These are phyloP conservation scores for Cydia strobilella DNA, from an alignment of 1,140 invertebrate genomes.

Conservation along the genomic window DNA sequence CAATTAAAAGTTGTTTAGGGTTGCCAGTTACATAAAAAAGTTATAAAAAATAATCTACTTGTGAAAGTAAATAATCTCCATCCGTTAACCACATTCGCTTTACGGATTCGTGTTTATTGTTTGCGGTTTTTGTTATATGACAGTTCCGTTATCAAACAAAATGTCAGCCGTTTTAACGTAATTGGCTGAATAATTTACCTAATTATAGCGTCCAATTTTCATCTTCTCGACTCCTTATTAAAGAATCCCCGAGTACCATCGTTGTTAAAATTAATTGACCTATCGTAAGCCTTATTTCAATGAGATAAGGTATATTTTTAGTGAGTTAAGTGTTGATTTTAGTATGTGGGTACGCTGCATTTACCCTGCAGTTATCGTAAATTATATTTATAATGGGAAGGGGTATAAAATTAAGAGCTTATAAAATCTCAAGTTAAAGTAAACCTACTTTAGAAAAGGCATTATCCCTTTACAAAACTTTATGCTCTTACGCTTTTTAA, in stretches of 20 bases:
- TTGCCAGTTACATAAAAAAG: neutral
- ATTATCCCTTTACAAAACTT: neutral
- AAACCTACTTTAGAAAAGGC: neutral
- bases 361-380: conserved; percentile 11
- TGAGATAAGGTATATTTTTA: neutral
- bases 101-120: neutral
- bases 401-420: conserved; percentile 16
- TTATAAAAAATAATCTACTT: neutral
- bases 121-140: neutral
- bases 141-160: conserved; percentile 7
- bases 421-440: conserved; percentile 11
- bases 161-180: neutral
- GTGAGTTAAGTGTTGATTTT: neutral
- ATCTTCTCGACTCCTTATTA: conserved; percentile 5
- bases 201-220: conserved; percentile 11
- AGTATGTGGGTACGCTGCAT: neutral
- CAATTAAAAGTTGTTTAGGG: conserved; percentile 19
- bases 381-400: conserved; percentile 16
- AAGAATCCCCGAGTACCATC: neutral
- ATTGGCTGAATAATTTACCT: conserved; percentile 15
- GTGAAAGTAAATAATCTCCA: conserved; percentile 28
- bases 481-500: neutral
- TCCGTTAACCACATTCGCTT: conserved; percentile 9
- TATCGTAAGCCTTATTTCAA: neutral
- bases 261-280: neutral